Evolutionary conservation across 2,113 vertebrate species (phyloP).

Genomic region (Tursiops truncatus): DNA sequence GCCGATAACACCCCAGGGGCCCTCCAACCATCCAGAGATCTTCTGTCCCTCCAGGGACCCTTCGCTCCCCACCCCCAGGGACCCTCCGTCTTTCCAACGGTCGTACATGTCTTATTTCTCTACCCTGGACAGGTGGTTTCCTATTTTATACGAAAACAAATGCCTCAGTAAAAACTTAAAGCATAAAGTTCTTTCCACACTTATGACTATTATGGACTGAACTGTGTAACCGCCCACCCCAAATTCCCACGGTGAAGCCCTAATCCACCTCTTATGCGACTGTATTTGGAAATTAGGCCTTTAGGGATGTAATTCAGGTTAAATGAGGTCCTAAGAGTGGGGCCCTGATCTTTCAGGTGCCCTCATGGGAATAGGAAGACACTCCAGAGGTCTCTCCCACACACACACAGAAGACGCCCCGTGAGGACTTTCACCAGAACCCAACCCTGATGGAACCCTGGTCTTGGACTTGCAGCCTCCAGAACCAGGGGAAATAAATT

Average conservation of each 20-base stretch:
- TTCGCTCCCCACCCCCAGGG: too few relatives aligned
- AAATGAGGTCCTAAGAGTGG: background rate
- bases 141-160: background rate
- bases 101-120: background rate
- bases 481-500: too few relatives aligned
- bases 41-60: rapidly evolving
- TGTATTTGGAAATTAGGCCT: background rate
- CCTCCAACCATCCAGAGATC: background rate
- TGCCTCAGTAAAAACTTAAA: background rate
- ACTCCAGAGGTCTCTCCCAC: background rate
- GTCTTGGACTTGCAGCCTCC: too few relatives aligned
- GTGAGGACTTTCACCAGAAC: background rate
- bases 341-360: background rate
- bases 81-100: background rate
- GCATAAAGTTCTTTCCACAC: background rate
- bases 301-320: too few relatives aligned
- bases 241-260: background rate
- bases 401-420: background rate
- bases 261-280: background rate
- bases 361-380: background rate
- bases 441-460: too few relatives aligned
- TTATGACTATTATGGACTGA: background rate
- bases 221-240: background rate
- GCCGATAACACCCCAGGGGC: background rate
- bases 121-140: background rate